Conservation (phyloP, 2,797 vertebrate species). For the Ptychadena robeensis region DNA sequence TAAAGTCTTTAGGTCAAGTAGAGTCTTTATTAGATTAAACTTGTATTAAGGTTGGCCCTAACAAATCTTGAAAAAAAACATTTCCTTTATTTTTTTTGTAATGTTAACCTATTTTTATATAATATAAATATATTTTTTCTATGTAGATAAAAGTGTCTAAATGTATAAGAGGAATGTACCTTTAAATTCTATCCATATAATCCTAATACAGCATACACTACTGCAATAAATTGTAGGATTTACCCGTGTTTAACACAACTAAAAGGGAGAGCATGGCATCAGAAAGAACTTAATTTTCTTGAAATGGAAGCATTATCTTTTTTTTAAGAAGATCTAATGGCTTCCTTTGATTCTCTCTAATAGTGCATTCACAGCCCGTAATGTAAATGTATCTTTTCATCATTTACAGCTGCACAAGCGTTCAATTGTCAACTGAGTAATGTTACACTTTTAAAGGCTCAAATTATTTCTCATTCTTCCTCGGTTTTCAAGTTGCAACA, state of each 20-base stretch:
- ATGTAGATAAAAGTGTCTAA: background rate
- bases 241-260: background rate
- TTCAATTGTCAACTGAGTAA: constrained; percentile 32
- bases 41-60: no score
- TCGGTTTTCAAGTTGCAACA: constrained; percentile 36
- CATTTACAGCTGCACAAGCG: constrained; percentile 26
- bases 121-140: no score
- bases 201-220: background rate
- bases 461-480: constrained; percentile 59
- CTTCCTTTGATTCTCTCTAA: constrained; percentile 35
- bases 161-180: background rate
- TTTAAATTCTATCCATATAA: background rate
- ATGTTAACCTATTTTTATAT: background rate
- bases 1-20: no score
- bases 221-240: background rate
- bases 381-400: constrained; percentile 54
- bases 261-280: background rate
- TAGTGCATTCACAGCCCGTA: constrained; percentile 31
- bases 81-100: no score
- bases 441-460: constrained; percentile 47
- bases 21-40: no score
- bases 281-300: constrained; percentile 14
- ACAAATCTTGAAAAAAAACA: no score
- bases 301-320: constrained; percentile 19
- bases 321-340: constrained; percentile 20